Evolutionary conservation across 2,888 invertebrate species (phyloP).

Genomic region (Pomacea canaliculata): DNA sequence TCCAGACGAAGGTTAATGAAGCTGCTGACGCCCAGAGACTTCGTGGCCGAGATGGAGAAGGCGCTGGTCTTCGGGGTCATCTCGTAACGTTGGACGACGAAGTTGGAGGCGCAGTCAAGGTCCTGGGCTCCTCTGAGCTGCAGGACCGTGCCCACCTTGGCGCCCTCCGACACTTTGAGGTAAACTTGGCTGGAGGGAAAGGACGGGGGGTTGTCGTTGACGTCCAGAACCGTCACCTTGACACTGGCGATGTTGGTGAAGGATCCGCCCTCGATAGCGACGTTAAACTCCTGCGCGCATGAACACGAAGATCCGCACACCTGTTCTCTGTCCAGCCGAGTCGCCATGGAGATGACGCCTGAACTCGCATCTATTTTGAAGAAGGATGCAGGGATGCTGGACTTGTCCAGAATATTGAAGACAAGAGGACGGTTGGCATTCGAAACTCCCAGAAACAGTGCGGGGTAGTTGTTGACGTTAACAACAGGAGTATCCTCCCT

Average conservation of each 20-base stretch:
- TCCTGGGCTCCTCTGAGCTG: conserved; percentile 48
- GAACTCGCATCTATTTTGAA: conserved; percentile 45
- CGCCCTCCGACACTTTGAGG: conserved; percentile 37
- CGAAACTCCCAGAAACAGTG: conserved; percentile 41
- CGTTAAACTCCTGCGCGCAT: conserved; percentile 45
- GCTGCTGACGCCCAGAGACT: conserved; percentile 52
- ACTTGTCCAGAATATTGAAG: conserved; percentile 48
- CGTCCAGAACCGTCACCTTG: conserved; percentile 46
- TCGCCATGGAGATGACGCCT: conserved; percentile 35
- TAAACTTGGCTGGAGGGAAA: conserved; percentile 43
- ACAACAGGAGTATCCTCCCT: conserved; percentile 41
- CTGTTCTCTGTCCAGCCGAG: conserved; percentile 29
- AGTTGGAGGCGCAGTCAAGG: conserved; percentile 46
- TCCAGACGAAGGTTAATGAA: conserved; percentile 49
- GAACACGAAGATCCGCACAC: conserved; percentile 24
- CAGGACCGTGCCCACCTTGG: conserved; percentile 36
- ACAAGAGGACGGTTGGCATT: conserved; percentile 43
- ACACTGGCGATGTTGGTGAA: conserved; percentile 53
- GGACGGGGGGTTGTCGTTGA: conserved; percentile 54
- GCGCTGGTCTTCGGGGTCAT: conserved; percentile 40
- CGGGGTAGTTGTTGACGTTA: conserved; percentile 42
- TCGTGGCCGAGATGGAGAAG: conserved; percentile 48
- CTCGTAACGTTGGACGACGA: conserved; percentile 53
- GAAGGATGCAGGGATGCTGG: conserved; percentile 42
- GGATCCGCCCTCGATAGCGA: conserved; percentile 48